A percentile compares a stretch with the other conserved stretches of the same genome.
These are phyloP conservation scores for Oscheius sp. DNA, from an alignment of 1,140 invertebrate genomes.

Conservation along the genomic window DNA sequence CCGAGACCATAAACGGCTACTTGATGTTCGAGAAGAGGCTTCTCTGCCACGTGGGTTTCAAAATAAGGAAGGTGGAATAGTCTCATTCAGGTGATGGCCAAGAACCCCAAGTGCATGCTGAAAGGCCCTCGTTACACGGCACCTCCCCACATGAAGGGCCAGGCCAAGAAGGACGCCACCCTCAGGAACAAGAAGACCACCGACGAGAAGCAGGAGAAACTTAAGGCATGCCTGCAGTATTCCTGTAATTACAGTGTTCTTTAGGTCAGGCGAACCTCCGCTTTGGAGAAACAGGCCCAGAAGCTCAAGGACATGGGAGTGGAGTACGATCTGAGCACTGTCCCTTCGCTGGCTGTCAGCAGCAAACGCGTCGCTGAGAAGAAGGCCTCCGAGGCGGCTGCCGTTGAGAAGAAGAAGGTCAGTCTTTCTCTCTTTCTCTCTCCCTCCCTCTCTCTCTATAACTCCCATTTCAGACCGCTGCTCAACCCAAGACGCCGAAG, in stretches of 20 bases:
- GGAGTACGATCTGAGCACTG: slow-evolving; percentile 16
- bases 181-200: not conserved
- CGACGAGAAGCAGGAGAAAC: slow-evolving; percentile 5
- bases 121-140: slow-evolving; percentile 16
- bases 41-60: not conserved
- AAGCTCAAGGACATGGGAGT: slow-evolving; percentile 26
- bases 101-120: slow-evolving; percentile 3
- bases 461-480: too few relatives aligned
- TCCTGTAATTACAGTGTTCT: too few relatives aligned
- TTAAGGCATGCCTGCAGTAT: not conserved
- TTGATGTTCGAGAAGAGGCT: slow-evolving; percentile 44
- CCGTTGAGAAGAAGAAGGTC: not conserved
- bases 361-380: too few relatives aligned
- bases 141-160: slow-evolving; percentile 11
- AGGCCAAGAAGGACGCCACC: slow-evolving; percentile 15
- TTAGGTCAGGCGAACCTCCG: too few relatives aligned
- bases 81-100: slow-evolving; percentile 26
- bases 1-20: slow-evolving; percentile 41
- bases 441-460: too few relatives aligned
- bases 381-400: not conserved
- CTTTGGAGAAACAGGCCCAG: not conserved
- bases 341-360: not conserved
- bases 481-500: too few relatives aligned
- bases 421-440: too few relatives aligned
- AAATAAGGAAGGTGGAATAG: not conserved